phyloP scores from a whole-genome alignment of 2,113 vertebrate species.

The Hyaena hyaena region DNA sequence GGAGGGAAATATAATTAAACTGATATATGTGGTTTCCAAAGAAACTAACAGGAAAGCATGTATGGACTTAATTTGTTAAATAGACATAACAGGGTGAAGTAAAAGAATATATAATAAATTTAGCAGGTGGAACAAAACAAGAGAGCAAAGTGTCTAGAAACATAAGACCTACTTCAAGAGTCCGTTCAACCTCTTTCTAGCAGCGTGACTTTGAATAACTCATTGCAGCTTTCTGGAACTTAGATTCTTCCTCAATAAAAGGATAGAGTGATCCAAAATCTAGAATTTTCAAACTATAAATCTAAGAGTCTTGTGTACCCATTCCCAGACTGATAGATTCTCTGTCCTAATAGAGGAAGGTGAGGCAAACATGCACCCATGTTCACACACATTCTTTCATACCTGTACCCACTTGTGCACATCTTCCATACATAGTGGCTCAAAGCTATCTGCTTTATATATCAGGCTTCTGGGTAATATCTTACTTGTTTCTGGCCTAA shows the following conservation, averaged over 20 bases:
- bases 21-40: neutral
- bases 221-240: neutral
- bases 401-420: neutral
- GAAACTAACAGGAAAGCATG: neutral
- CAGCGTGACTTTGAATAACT: neutral
- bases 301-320: neutral
- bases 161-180: neutral
- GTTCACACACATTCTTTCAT: neutral
- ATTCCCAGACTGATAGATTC: neutral
- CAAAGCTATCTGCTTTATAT: neutral
- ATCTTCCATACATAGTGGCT: neutral
- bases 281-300: neutral
- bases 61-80: neutral
- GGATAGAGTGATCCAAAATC: neutral
- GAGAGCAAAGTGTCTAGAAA: neutral
- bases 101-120: neutral
- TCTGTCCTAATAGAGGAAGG: neutral
- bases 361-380: neutral
- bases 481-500: neutral
- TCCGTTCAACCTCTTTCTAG: neutral
- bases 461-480: neutral
- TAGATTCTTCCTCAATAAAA: neutral
- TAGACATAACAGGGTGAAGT: neutral
- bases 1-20: slow-evolving; percentile 18
- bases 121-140: neutral